A percentile compares a stretch with the other conserved stretches of the same genome.
Conservation (phyloP, 2,113 vertebrate species). For the Podiceps cristatus region DNA sequence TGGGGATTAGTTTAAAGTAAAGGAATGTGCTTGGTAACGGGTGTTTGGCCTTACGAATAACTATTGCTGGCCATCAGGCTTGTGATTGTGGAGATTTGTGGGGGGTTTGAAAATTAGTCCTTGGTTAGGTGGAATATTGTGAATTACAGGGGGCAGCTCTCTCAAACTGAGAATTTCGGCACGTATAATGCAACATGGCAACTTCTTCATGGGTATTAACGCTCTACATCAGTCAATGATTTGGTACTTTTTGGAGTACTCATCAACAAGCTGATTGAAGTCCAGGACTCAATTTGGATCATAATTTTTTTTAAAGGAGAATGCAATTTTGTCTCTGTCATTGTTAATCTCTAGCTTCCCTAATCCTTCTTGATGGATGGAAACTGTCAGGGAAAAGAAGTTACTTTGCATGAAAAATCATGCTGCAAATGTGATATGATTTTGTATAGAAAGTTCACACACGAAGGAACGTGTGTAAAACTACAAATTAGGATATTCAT, state of each 20-base stretch:
- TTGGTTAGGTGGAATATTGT: neutral
- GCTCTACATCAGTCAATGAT: neutral
- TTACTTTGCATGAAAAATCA: neutral
- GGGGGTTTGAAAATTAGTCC: neutral
- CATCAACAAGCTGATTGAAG: neutral
- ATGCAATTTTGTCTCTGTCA: fast-evolving
- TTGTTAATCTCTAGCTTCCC: neutral
- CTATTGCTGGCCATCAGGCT: neutral
- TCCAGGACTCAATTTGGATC: neutral
- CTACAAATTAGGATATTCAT: neutral
- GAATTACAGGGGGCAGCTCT: fast-evolving
- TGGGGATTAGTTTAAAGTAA: neutral
- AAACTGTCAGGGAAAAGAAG: neutral
- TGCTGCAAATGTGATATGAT: neutral
- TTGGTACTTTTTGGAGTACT: neutral
- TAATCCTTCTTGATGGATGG: neutral
- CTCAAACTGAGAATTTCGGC: neutral
- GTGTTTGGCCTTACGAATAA: neutral
- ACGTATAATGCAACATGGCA: neutral
- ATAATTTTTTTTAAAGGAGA: neutral
- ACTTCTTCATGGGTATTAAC: neutral
- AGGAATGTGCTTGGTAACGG: fast-evolving
- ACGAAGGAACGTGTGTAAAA: neutral
- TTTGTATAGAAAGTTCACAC: neutral
- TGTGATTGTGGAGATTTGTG: neutral